These are phyloP conservation scores for Zaprionus africanus DNA, from an alignment of 1,140 invertebrate genomes.

Conservation along the genomic window DNA sequence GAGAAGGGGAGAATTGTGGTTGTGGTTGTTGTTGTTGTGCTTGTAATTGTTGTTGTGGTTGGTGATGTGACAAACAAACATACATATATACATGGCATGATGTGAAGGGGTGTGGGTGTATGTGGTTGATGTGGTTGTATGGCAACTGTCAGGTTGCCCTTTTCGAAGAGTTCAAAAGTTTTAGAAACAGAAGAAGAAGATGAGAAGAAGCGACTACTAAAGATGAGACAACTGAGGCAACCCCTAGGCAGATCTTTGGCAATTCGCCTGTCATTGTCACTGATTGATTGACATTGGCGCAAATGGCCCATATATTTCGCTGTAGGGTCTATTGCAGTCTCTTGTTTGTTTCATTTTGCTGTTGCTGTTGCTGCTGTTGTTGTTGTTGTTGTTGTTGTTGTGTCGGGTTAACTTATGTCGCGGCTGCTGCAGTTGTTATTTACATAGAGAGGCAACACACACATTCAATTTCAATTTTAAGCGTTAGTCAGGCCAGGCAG, in stretches of 20 bases:
- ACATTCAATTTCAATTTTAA: constrained; percentile 2
- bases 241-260: constrained; percentile 57
- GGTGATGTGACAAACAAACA: constrained; percentile 19
- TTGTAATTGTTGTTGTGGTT: constrained; percentile 30
- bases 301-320: constrained; percentile 70
- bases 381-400: constrained; percentile 27
- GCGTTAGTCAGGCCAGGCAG: constrained; percentile 8
- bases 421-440: constrained; percentile 35
- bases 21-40: constrained; percentile 43
- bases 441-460: constrained; percentile 14
- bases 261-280: constrained; percentile 71
- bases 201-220: background rate
- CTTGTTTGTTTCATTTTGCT: background rate
- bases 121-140: constrained; percentile 9
- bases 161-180: constrained; percentile 34
- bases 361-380: background rate
- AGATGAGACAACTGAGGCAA: constrained; percentile 63
- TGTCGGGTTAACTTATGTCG: constrained; percentile 27
- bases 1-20: constrained; percentile 48
- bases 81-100: constrained; percentile 12
- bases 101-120: constrained; percentile 3
- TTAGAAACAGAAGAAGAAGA: constrained; percentile 38
- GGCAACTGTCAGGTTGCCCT: constrained; percentile 15
- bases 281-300: constrained; percentile 82
- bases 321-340: constrained; percentile 16